phyloP scores from a whole-genome alignment of 2,888 invertebrate genomes.

The Aphidius colemani region DNA sequence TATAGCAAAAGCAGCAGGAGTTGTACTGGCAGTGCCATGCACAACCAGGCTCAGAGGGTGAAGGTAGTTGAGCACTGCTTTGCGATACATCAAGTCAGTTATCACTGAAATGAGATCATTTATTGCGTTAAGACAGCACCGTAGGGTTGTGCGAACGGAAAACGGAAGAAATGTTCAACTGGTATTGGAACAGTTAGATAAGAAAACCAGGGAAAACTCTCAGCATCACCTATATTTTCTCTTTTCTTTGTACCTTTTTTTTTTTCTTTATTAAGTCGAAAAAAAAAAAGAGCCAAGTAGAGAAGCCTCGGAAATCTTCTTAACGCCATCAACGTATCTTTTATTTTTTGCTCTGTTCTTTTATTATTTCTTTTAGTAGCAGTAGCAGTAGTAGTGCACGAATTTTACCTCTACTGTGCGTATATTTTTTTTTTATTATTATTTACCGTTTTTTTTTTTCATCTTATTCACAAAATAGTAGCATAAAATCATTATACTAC shows the following conservation, averaged over 20 bases:
- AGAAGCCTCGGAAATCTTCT: too few relatives aligned
- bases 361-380: too few relatives aligned
- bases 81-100: conserved; percentile 54
- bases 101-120: conserved; percentile 55
- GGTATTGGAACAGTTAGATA: conserved; percentile 52
- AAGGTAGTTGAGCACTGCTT: conserved; percentile 8
- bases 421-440: too few relatives aligned
- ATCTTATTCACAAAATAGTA: not conserved
- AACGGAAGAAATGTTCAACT: conserved; percentile 38
- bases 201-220: conserved; percentile 39
- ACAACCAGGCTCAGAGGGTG: not conserved
- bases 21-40: too few relatives aligned
- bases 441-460: not conserved
- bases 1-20: too few relatives aligned
- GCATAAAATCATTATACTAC: conserved; percentile 1
- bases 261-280: conserved; percentile 1
- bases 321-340: too few relatives aligned
- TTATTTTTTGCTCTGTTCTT: too few relatives aligned
- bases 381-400: too few relatives aligned
- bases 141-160: conserved; percentile 39
- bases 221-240: conserved; percentile 28
- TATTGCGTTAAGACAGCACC: conserved; percentile 47
- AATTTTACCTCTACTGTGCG: too few relatives aligned
- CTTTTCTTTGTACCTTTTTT: conserved; percentile 18
- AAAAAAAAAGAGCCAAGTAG: too few relatives aligned